Conservation (phyloP, 2,113 vertebrate genomes). For the Pluvialis apricaria region DNA sequence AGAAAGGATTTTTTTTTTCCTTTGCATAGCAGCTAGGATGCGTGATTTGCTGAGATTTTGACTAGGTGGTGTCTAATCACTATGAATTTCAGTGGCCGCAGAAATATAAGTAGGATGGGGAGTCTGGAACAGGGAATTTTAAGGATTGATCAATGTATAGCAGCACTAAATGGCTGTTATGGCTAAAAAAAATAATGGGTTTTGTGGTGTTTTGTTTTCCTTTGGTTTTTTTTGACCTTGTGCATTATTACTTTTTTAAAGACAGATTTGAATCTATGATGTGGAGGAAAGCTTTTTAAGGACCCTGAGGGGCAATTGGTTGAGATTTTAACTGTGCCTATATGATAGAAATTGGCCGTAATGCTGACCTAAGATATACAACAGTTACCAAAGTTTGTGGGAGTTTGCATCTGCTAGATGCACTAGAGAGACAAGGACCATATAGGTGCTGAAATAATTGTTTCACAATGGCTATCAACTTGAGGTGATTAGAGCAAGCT, state of each 20-base stretch:
- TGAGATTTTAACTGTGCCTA: neutral
- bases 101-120: neutral
- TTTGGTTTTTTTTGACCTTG: neutral
- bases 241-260: neutral
- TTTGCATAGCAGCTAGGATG: neutral
- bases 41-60: neutral
- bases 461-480: neutral
- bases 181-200: fast-evolving
- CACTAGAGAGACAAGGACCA: neutral
- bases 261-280: neutral
- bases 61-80: neutral
- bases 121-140: neutral
- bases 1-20: neutral
- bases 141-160: neutral
- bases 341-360: neutral
- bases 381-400: neutral
- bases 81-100: neutral
- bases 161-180: neutral
- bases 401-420: neutral
- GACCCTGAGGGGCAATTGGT: neutral
- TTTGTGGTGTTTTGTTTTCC: neutral
- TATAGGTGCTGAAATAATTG: neutral
- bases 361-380: neutral
- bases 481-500: neutral
- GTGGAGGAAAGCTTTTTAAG: neutral